Evolutionary conservation across 2,888 invertebrate species (phyloP).

Genomic region (Pristionchus entomophagus): DNA sequence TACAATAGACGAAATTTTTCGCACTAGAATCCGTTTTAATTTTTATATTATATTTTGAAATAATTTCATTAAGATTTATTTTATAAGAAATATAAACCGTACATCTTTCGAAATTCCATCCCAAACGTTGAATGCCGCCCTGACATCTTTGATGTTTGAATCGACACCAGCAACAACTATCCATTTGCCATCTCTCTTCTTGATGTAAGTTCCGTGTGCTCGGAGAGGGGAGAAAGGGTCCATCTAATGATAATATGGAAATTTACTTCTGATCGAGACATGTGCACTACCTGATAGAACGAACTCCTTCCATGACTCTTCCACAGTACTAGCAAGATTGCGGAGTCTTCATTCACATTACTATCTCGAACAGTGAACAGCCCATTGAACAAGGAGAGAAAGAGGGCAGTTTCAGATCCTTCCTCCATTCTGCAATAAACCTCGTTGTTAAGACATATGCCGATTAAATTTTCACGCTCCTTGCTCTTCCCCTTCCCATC

Average conservation of each 20-base stretch:
- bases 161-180: constrained; percentile 5
- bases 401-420: constrained; percentile 55
- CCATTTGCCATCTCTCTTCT: neutral
- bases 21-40: too few relatives aligned
- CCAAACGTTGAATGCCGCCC: neutral
- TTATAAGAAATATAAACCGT: too few relatives aligned
- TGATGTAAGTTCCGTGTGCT: neutral
- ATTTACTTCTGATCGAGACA: neutral
- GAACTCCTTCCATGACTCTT: constrained; percentile 5
- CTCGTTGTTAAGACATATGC: neutral
- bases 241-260: neutral
- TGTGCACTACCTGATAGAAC: neutral
- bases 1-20: too few relatives aligned
- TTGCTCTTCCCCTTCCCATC: neutral
- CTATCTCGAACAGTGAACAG: neutral
- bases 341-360: neutral
- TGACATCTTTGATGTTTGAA: constrained; percentile 33
- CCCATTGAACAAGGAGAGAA: constrained; percentile 57
- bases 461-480: neutral
- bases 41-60: too few relatives aligned
- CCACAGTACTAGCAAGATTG: neutral
- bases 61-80: too few relatives aligned
- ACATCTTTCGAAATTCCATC: neutral
- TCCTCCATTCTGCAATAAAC: constrained; percentile 23
- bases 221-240: constrained; percentile 20